Evolutionary conservation across 2,888 invertebrate genomes (phyloP), one percentile per base, ranked within the genome.

Genomic region (Eulithis testata): DNA sequence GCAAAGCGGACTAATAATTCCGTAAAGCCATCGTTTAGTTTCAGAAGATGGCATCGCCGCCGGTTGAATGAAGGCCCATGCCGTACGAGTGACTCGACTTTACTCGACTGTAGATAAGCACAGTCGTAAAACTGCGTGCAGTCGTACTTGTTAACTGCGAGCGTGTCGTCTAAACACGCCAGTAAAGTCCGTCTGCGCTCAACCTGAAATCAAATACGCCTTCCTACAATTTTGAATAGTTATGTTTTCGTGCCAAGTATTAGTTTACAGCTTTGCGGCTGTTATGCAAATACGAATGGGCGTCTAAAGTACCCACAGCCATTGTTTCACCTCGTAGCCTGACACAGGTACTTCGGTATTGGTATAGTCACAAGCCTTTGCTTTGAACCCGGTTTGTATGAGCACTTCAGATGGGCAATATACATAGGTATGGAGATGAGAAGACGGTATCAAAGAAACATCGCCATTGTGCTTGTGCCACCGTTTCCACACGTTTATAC

Each of bases 251-350:
- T 73, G 75, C 74, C 77, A 79, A 78, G 77, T 79, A 80, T 81
- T 78, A 80, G 76, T 80, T 82, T 76, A 78, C 76, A 77, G 76
- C 76, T 77, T 78, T 73, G 76, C 68, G 73, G 78, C 73, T 75
- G 73, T 75, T 82, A 79, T 80, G 78, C 76, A 79, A 82, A 82
- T 80, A 77, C 75, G 72, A 74, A 75, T 77, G 78, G 71, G 72
- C 72, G 73, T 64, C 75, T 76, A 73, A 76, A 74, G 72, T 73
- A 73, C 64, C 72, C 73, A 72, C 65, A 68, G 68, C 71, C 73
- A 70, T 76, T 78, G 76, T 75, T 76, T 73, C 63, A 75, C 74
- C 73, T 72, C 70, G 60, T 63, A 62, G 69, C 60, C 70, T 66
- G 66, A 70, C 65, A 69, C 62, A 58, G 67, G 63, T 65, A 69